Evolutionary conservation across 2,797 vertebrate species (phyloP), one percentile per base, ranked within the genome.

Genomic region (Lophotriccus pileatus): DNA sequence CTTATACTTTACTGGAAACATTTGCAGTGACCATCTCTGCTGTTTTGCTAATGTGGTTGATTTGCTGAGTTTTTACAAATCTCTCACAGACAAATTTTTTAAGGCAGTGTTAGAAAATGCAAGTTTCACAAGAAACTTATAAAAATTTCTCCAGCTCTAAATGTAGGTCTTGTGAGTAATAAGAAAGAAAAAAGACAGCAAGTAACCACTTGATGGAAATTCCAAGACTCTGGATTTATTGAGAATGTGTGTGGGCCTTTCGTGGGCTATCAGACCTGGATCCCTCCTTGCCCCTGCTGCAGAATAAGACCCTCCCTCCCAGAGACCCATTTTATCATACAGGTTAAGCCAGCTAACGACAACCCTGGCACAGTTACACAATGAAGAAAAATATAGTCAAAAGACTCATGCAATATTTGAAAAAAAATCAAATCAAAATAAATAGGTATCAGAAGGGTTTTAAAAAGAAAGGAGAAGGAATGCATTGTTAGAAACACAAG

Each of bases 401-500:
- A 91, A 95, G 93, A 96, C 86, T 97, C 98, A 98, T 98, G 98
- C 98, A 98, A 94, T 95, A 97, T 93, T 94, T 32, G 82, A 96
- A 92, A 93, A 96, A 93, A 96, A 79, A 80, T 30, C 19, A 97
- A 80, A 95, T 28, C 5, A 95, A 93, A 96, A 95, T 19, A 94
- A 96, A 93, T 58, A 91, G 64, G 53, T 93, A 95, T 89, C 81
- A 76, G 81, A 97, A 76, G 95, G 95, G 78, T 91, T 97, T 96
- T 87, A 16, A 79, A 96, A 90, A 80, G 46, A 95, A 96, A 93
- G 89, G 70, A 94, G 91, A 77, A 97, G 94, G 87, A 97, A 97
- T 96, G 97, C 96, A 95, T 96, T 94, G 91, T 97, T 96, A 87
- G 96, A 95, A 97, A 98, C 97, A 98, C 97, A 98, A 97, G 98